phyloP scores from a whole-genome alignment of 2,797 vertebrate species.

The Saguinus oedipus region DNA sequence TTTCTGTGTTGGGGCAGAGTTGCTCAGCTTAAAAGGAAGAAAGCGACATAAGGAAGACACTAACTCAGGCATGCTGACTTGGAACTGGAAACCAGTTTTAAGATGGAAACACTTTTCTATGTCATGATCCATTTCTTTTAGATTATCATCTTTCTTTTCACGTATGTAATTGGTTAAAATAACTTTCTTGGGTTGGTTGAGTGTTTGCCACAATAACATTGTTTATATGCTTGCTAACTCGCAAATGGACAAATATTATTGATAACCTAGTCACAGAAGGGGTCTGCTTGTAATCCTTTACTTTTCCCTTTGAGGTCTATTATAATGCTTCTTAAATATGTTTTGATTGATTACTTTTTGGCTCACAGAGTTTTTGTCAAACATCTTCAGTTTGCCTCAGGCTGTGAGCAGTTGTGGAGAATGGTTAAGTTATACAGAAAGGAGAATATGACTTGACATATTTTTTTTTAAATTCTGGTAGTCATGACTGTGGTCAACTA shows the following conservation, averaged over 20 bases:
- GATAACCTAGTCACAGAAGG: neutral
- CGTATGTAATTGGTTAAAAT: conserved; percentile 19
- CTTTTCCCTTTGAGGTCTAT: neutral
- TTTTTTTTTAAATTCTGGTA: neutral
- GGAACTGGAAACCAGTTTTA: neutral
- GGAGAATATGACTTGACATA: neutral
- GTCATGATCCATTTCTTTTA: neutral
- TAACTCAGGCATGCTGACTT: neutral
- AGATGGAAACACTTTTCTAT: neutral
- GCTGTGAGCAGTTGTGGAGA: neutral
- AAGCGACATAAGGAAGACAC: neutral
- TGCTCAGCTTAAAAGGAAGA: neutral
- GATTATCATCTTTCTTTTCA: neutral
- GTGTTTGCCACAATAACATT: neutral
- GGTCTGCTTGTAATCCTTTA: neutral
- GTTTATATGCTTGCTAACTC: neutral
- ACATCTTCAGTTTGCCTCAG: neutral
- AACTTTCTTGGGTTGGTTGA: neutral
- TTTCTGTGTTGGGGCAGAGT: fast-evolving
- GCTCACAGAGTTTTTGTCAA: conserved; percentile 24
- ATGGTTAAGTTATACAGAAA: neutral
- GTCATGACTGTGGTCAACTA: neutral
- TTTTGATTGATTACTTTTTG: conserved; percentile 57
- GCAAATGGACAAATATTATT: neutral
- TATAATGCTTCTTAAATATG: conserved; percentile 21